Conservation (phyloP, 2,797 vertebrate species). For the Pipistrellus pipistrellus region DNA sequence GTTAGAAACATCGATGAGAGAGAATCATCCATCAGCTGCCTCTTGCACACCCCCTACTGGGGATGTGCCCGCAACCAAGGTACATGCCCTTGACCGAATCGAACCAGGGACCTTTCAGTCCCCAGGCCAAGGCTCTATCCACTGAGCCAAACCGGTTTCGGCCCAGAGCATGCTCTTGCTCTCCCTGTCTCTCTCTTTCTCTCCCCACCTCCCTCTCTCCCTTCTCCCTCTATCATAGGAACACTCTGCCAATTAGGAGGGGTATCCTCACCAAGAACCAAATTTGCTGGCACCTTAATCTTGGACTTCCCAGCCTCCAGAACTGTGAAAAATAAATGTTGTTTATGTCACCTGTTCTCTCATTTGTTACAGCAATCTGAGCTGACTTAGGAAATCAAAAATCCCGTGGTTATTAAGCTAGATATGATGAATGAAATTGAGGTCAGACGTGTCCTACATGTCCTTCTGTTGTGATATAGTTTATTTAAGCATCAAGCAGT, state of each 20-base stretch:
- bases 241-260: not conserved
- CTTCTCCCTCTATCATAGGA: not conserved
- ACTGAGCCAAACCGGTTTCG: too few species aligned
- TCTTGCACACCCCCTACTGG: too few species aligned
- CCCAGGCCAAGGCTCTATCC: too few species aligned
- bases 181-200: too few species aligned
- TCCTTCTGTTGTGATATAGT: not conserved
- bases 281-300: not conserved
- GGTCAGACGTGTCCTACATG: fast-evolving
- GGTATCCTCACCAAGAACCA: not conserved
- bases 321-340: not conserved
- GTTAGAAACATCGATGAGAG: too few species aligned
- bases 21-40: too few species aligned
- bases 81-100: too few species aligned
- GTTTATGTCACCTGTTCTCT: not conserved
- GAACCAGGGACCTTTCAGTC: too few species aligned
- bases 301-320: not conserved
- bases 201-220: too few species aligned
- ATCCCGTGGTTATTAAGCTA: not conserved
- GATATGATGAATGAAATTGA: not conserved
- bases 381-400: not conserved
- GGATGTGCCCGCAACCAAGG: too few species aligned
- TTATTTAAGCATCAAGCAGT: not conserved
- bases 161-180: not conserved
- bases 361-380: not conserved